Evolutionary conservation across 2,888 invertebrate species (phyloP).

Genomic region (Mantis religiosa): DNA sequence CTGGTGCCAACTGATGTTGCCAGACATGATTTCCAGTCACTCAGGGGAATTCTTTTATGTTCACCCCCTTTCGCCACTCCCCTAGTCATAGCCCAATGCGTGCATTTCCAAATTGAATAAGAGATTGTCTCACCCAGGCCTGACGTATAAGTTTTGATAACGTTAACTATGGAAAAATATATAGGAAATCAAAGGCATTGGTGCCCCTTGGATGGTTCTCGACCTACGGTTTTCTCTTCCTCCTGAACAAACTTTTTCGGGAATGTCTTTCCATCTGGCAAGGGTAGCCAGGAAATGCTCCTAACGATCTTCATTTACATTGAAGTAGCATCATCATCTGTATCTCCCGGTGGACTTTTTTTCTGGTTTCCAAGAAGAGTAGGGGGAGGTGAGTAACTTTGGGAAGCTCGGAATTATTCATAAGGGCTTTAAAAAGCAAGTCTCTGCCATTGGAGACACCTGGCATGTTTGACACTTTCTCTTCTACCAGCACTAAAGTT

Average conservation of each 20-base stretch:
- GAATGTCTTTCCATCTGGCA: neutral
- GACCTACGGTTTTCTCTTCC: neutral
- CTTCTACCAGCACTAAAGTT: neutral
- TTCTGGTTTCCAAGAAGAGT: neutral
- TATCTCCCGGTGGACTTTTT: neutral
- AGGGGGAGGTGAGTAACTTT: neutral
- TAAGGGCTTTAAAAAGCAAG: neutral
- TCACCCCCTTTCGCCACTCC: too few species aligned
- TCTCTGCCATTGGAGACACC: neutral
- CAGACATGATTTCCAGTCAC: too few species aligned
- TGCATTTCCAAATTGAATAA: too few species aligned
- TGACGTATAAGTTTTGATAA: too few species aligned
- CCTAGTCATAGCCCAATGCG: too few species aligned
- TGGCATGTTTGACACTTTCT: neutral
- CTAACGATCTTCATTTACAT: neutral
- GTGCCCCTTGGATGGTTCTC: neutral
- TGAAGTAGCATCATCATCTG: neutral
- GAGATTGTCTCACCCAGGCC: too few species aligned
- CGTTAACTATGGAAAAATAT: too few species aligned
- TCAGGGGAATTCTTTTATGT: too few species aligned
- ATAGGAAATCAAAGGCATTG: too few species aligned
- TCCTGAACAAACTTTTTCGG: neutral
- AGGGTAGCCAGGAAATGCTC: neutral
- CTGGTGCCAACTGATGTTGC: too few species aligned
- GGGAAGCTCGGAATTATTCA: neutral